Percentiles rank a stretch among this genome's conserved stretches.
Conservation (phyloP, 2,113 vertebrate species). For the Hydropotes inermis region DNA sequence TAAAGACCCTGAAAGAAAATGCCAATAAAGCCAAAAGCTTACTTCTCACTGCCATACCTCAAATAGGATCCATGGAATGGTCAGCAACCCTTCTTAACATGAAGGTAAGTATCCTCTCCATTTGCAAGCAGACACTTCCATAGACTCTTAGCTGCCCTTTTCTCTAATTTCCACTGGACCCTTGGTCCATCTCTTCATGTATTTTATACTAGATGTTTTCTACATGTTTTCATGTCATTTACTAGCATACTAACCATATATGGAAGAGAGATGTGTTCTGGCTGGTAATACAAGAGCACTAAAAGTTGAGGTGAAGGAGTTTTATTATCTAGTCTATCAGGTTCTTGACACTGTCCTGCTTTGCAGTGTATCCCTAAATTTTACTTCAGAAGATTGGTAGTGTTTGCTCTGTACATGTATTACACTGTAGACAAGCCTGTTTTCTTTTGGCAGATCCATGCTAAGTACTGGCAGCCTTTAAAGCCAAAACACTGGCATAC, state of each 20-base stretch:
- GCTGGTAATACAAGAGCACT: not conserved
- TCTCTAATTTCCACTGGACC: not conserved
- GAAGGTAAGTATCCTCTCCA: constrained; percentile 81
- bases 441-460: not conserved
- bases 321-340: not conserved
- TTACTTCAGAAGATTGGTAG: not conserved
- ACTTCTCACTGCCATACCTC: constrained; percentile 92
- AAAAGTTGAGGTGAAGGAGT: not conserved
- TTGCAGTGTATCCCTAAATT: not conserved
- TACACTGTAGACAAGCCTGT: not conserved
- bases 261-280: not conserved
- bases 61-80: constrained; percentile 95
- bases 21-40: constrained; percentile 97
- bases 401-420: not conserved
- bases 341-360: not conserved
- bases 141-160: not conserved
- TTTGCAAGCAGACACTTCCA: not conserved
- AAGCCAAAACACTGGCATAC: not conserved
- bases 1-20: constrained; percentile 97
- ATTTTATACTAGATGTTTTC: not conserved
- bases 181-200: not conserved
- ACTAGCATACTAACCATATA: not conserved
- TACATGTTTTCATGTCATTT: not conserved
- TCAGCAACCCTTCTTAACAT: constrained; percentile 84
- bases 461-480: not conserved